A percentile compares a stretch with the other conserved stretches of the same genome.
Conservation (phyloP, 2,113 vertebrate genomes). For the Salminus brasiliensis region DNA sequence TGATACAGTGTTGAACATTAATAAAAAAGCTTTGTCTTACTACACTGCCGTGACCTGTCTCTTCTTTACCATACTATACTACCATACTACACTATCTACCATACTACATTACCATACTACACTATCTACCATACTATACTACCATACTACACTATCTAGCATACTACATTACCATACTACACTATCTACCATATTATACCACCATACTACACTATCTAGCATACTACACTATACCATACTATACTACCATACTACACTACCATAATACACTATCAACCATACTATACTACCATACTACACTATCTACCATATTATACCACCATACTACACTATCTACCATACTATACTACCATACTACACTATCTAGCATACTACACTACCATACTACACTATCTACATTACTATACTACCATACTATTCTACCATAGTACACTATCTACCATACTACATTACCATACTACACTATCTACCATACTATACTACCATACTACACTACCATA, state of each 20-base stretch:
- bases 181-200: background rate
- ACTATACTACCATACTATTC: background rate
- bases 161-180: background rate
- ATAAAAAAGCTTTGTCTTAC: conserved; percentile 76
- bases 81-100: background rate
- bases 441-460: too few species aligned
- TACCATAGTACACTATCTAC: background rate
- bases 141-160: background rate
- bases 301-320: too few species aligned
- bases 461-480: too few species aligned
- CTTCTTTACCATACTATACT: background rate
- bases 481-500: background rate
- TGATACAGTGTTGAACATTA: conserved; percentile 78
- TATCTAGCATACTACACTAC: background rate
- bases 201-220: background rate
- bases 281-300: background rate
- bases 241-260: too few species aligned
- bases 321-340: too few species aligned
- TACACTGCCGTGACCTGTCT: background rate
- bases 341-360: too few species aligned
- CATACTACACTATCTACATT: background rate
- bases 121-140: too few species aligned
- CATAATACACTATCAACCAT: background rate
- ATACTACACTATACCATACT: background rate
- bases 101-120: background rate